phyloP scores from a whole-genome alignment of 2,888 invertebrate genomes.

The Tridacna crocea region DNA sequence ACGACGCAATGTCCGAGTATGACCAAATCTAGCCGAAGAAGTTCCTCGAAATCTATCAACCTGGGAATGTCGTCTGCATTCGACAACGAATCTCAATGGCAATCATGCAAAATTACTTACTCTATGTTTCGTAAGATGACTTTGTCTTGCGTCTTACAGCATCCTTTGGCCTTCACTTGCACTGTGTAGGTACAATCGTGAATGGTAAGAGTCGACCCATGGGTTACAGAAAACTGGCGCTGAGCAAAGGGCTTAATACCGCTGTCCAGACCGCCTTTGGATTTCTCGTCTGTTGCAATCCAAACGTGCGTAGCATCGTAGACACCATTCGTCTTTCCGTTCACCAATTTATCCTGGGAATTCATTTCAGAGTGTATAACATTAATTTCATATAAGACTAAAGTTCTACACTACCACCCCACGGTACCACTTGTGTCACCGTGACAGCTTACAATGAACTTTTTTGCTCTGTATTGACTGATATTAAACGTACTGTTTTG shows the following conservation, averaged over 20 bases:
- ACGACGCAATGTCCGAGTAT: too few species aligned
- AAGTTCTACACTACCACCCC: neutral
- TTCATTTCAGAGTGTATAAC: conserved; percentile 5
- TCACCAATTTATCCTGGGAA: conserved; percentile 27
- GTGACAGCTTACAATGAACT: neutral
- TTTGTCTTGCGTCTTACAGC: conserved; percentile 72
- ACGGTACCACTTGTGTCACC: neutral
- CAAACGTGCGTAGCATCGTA: conserved; percentile 28
- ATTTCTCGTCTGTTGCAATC: conserved; percentile 17
- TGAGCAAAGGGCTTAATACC: neutral
- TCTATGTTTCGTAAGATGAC: conserved; percentile 77
- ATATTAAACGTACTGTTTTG: neutral
- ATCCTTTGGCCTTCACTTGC: conserved; percentile 70
- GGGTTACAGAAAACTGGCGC: neutral
- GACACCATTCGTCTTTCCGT: conserved; percentile 12
- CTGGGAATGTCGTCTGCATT: too few species aligned
- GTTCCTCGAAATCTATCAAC: too few species aligned
- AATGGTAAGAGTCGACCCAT: conserved; percentile 67
- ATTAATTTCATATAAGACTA: neutral
- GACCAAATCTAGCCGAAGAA: too few species aligned
- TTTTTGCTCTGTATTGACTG: neutral
- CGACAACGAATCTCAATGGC: too few species aligned
- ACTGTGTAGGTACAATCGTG: conserved; percentile 78
- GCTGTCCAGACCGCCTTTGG: neutral
- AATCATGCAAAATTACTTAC: conserved; percentile 65